A percentile compares a stretch with the other conserved stretches of the same genome.
phyloP scores from a whole-genome alignment of 1,140 invertebrate species.

The Heliothis subflexa region DNA sequence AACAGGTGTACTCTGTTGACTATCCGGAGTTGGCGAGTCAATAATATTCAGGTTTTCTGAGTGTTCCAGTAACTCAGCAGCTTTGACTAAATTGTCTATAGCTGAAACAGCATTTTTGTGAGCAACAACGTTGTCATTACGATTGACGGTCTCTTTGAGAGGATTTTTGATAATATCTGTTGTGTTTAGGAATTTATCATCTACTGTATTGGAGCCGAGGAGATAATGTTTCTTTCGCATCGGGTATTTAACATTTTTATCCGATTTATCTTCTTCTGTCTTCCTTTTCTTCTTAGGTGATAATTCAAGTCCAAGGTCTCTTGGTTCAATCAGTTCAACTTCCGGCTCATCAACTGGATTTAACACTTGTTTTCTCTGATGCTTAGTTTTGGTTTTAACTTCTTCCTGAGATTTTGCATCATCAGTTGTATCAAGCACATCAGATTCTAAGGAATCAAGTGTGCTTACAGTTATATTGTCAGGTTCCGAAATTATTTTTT shows the following conservation, averaged over 20 bases:
- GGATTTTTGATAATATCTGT: slow-evolving; percentile 57
- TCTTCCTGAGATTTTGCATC: slow-evolving; percentile 71
- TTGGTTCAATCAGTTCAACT: slow-evolving; percentile 81
- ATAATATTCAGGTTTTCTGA: slow-evolving; percentile 64
- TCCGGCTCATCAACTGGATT: slow-evolving; percentile 82
- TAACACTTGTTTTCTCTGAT: slow-evolving; percentile 85
- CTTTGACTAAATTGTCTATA: slow-evolving; percentile 81
- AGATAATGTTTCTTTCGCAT: slow-evolving; percentile 81
- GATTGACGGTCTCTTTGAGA: slow-evolving; percentile 55
- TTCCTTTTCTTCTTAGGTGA: slow-evolving; percentile 78
- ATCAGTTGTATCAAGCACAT: slow-evolving; percentile 63
- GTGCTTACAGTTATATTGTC: slow-evolving; percentile 62
- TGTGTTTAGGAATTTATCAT: slow-evolving; percentile 31
- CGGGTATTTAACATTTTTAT: slow-evolving; percentile 69
- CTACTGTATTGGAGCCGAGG: slow-evolving; percentile 64
- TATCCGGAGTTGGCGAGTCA: slow-evolving; percentile 51
- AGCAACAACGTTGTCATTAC: slow-evolving; percentile 52
- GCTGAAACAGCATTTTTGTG: slow-evolving; percentile 71
- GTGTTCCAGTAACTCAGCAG: slow-evolving; percentile 78
- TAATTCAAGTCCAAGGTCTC: slow-evolving; percentile 71
- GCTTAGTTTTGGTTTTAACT: slow-evolving; percentile 76
- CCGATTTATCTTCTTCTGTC: slow-evolving; percentile 68
- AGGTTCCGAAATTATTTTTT: slow-evolving; percentile 58
- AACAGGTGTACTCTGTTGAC: slow-evolving; percentile 62
- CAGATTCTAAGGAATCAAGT: slow-evolving; percentile 76